Conservation (phyloP, 2,888 invertebrate species). For the Drosophila cognata region DNA sequence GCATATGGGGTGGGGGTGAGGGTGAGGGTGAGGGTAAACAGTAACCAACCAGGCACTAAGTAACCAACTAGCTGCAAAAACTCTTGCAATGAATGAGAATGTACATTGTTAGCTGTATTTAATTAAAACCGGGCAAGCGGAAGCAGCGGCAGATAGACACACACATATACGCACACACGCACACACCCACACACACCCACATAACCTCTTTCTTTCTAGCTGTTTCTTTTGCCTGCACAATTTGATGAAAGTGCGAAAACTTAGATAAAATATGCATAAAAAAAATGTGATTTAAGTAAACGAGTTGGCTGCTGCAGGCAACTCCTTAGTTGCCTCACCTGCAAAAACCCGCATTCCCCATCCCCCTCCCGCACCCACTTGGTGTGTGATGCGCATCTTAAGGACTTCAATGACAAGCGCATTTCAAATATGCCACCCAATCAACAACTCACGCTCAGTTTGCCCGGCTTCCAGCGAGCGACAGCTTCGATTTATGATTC, state of each 20-base stretch:
- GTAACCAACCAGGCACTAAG: conserved; percentile 50
- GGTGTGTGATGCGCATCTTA: neutral
- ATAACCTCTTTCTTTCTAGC: neutral
- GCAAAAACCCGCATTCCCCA: neutral
- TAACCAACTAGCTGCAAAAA: conserved; percentile 67
- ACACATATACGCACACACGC: conserved; percentile 3
- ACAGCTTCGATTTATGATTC: neutral
- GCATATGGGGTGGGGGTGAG: neutral
- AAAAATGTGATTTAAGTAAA: conserved; percentile 22
- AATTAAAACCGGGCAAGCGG: conserved; percentile 55
- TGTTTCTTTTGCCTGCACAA: conserved; percentile 32
- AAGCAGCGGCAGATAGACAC: conserved; percentile 8
- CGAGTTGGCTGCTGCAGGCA: conserved; percentile 10
- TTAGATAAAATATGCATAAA: conserved; percentile 60
- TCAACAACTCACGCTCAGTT: conserved; percentile 1
- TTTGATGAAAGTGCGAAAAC: conserved; percentile 57
- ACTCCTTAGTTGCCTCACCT: neutral
- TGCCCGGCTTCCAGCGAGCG: neutral
- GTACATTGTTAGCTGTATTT: conserved; percentile 72
- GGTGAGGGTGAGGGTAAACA: neutral
- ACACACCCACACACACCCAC: neutral
- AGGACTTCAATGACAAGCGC: neutral
- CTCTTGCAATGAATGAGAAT: conserved; percentile 66
- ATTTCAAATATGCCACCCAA: neutral
- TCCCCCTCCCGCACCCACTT: no score